Evolutionary conservation across 2,797 vertebrate genomes (phyloP).

Genomic region (Karalla daura): DNA sequence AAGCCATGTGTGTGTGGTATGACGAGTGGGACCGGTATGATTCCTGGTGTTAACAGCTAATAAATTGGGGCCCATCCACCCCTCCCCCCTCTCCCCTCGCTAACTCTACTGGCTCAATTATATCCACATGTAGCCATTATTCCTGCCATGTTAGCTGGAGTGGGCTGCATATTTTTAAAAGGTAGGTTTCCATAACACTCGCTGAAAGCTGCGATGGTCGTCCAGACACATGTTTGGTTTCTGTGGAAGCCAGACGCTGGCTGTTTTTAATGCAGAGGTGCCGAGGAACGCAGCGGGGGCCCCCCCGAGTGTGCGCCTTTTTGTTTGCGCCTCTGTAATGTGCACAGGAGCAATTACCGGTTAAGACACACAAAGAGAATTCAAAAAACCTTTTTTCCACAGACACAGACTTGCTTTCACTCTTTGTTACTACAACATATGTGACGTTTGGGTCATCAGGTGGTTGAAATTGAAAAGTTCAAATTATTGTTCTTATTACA

Average conservation of each 20-base stretch:
- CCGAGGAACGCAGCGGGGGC: slow-evolving; percentile 47
- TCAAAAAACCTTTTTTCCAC: not conserved
- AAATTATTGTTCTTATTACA: too few relatives aligned
- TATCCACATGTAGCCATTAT: slow-evolving; percentile 81
- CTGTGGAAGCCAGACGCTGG: slow-evolving; percentile 60
- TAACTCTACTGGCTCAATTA: slow-evolving; percentile 77
- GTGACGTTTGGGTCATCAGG: not conserved
- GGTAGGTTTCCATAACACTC: slow-evolving; percentile 78
- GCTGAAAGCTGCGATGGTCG: slow-evolving; percentile 67
- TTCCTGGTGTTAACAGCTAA: slow-evolving; percentile 84
- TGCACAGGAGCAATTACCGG: slow-evolving; percentile 38
- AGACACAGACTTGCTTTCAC: not conserved
- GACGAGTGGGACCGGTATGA: slow-evolving; percentile 69
- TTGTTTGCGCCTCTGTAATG: slow-evolving; percentile 58
- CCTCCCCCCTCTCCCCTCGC: too few relatives aligned
- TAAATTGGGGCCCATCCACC: slow-evolving; percentile 78
- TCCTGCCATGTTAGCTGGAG: slow-evolving; percentile 70
- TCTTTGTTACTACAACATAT: too few relatives aligned
- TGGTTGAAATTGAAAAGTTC: too few relatives aligned
- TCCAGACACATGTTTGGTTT: slow-evolving; percentile 68
- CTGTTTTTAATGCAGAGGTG: slow-evolving; percentile 67
- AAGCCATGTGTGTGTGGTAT: slow-evolving; percentile 61
- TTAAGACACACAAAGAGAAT: slow-evolving; percentile 21
- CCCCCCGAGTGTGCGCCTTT: slow-evolving; percentile 31
- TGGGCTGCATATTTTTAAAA: slow-evolving; percentile 78